Base-by-base conservation (phyloP, 2,797 vertebrate genomes). In the Decapterus maruadsi region DNA sequence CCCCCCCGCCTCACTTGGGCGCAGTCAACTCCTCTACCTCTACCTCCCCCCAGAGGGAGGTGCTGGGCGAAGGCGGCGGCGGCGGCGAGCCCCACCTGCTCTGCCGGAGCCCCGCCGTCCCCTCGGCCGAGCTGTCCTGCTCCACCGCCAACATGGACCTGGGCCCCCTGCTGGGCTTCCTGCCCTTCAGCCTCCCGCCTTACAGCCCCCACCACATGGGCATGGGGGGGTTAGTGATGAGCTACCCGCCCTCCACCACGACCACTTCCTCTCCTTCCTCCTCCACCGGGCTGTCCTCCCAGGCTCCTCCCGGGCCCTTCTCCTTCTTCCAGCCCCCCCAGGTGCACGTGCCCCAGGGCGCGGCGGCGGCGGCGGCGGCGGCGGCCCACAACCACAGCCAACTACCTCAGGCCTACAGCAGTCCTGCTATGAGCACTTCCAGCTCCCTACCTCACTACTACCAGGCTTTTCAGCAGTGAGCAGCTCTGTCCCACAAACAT, bases 121-220 rank as follows among this genome's bases (percentile, higher is more conserved):
- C 96, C 81, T 95, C 97, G 5, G 92, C 96, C 0, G 98, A 99
- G 95, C 93, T 97, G 82, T 95, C 97, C 92, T 97, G 97, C 90
- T 95, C 96, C 94, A 94, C 97, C 94, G 94, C 97, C 93, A 98
- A 98, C 90, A 95, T 99, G 97, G 98, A 99, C 92, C 96, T 99
- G 0, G 97, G 97, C 51, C 97, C 98, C 55, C 95, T 99, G 77
- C 94, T 99, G 76, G 95, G 98, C 93, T 99, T 99, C 88, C 92
- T 99, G 85, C 98, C 98, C 26, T 95, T 99, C 68, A 96, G 97
- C 63, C 93, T 98, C 78, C 97, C 97, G 11, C 94, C 97, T 2
- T 98, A 97, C 92, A 98, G 95, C 86, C 94, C 97, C 0, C 97
- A 97, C 0, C 97, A 97, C 13, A 95, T 96, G 77, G 95, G 96